Percentiles rank a stretch among this genome's conserved stretches.
These are phyloP conservation scores for Monochamus alternatus DNA, from an alignment of 2,888 invertebrate species.

Conservation along the genomic window DNA sequence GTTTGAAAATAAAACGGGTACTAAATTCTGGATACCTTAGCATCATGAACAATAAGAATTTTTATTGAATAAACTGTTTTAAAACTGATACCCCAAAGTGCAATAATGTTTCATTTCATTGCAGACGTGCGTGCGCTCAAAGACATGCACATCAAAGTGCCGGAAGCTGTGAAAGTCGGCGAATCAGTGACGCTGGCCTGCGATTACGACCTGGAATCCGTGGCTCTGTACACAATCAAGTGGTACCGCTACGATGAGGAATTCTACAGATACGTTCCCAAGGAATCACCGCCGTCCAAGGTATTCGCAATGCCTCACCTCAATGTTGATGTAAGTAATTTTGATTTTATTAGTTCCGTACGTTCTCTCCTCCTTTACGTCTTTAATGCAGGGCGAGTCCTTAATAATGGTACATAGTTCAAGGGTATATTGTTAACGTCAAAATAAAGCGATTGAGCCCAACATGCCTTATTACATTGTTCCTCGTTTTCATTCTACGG, in stretches of 20 bases:
- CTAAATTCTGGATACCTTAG: no score
- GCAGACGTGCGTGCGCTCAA: conserved; percentile 65
- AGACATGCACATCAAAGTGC: conserved; percentile 69
- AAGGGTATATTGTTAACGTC: no score
- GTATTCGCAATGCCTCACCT: conserved; percentile 72
- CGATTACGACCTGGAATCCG: conserved; percentile 73
- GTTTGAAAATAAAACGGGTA: no score
- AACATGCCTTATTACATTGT: no score
- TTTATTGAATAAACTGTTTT: background rate
- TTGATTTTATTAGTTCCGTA: background rate
- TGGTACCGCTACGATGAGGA: conserved; percentile 74
- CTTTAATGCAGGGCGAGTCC: no score
- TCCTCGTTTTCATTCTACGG: no score
- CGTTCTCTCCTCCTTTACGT: no score
- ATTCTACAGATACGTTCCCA: conserved; percentile 74
- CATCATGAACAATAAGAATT: no score
- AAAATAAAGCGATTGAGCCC: no score
- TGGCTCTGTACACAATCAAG: conserved; percentile 73
- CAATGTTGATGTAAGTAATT: conserved; percentile 72
- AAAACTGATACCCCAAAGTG: conserved; percentile 4
- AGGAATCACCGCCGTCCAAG: conserved; percentile 72
- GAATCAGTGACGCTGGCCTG: conserved; percentile 71
- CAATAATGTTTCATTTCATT: conserved; percentile 54
- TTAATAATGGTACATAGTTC: no score
- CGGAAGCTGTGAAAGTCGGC: conserved; percentile 71